Conservation (phyloP, 2,797 vertebrate species). For the Merluccius polli region DNA sequence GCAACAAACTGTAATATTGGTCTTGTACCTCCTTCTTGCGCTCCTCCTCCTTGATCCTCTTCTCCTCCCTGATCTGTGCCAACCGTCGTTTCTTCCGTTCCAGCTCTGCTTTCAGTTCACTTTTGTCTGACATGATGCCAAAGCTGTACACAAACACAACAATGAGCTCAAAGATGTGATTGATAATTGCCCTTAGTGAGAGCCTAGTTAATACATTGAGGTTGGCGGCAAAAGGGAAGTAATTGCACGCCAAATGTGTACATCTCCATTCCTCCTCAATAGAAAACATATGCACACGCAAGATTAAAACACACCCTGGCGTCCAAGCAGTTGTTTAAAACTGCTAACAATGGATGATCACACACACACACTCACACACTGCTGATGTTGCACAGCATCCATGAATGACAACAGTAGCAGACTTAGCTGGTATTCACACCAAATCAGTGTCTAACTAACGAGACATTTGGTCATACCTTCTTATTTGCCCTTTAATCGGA, state of each 20-base stretch:
- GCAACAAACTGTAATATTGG: background rate
- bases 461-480: background rate
- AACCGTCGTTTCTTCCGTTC: constrained; percentile 96
- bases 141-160: constrained; percentile 43
- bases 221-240: background rate
- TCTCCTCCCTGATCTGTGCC: constrained; percentile 97
- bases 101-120: constrained; percentile 95
- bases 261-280: too few species aligned
- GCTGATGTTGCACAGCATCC: background rate
- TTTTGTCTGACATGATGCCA: constrained; percentile 97
- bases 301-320: too few species aligned
- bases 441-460: background rate
- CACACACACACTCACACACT: background rate
- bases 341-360: background rate
- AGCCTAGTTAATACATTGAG: too few species aligned
- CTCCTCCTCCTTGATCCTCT: constrained; percentile 98
- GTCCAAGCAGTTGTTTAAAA: too few species aligned
- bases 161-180: background rate
- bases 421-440: background rate
- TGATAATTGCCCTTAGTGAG: background rate
- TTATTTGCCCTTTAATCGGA: background rate
- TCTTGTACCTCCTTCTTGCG: constrained; percentile 91
- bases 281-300: too few species aligned
- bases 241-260: background rate
- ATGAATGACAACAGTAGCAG: background rate